phyloP scores from a whole-genome alignment of 1,140 invertebrate species.

The Megathymus violae region DNA sequence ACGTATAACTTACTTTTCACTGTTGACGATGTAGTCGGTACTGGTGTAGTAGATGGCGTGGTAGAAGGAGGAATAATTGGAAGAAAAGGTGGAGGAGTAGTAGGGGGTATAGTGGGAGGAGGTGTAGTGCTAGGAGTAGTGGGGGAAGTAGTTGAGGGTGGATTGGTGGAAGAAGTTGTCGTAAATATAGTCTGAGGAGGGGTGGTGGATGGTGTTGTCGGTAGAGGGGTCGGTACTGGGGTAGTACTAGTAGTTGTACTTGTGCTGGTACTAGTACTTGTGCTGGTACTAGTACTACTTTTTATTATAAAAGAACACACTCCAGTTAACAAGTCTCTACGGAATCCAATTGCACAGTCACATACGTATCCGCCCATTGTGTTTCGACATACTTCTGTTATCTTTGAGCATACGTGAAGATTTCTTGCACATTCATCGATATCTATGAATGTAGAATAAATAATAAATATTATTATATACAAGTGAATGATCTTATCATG shows the following conservation, averaged over 20 bases:
- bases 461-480: constrained; percentile 9
- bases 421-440: constrained; percentile 95
- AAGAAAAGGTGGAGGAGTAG: constrained; percentile 18
- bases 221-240: constrained; percentile 37
- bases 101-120: constrained; percentile 26
- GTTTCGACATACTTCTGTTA: constrained; percentile 93
- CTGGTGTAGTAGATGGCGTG: constrained; percentile 38
- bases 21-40: constrained; percentile 43
- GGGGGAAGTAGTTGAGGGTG: constrained; percentile 32
- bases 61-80: constrained; percentile 32
- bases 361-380: constrained; percentile 84
- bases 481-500: too few species aligned
- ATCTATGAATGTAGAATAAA: constrained; percentile 84
- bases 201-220: constrained; percentile 36
- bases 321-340: constrained; percentile 58
- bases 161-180: constrained; percentile 19
- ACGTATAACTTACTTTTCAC: constrained; percentile 41
- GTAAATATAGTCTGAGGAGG: constrained; percentile 31
- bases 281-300: constrained; percentile 35
- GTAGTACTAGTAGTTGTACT: constrained; percentile 14
- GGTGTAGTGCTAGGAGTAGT: background rate
- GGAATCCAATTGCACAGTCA: constrained; percentile 66
- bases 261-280: constrained; percentile 38
- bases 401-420: constrained; percentile 91
- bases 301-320: constrained; percentile 50